Evolutionary conservation across 2,888 invertebrate genomes (phyloP), one percentile per base, ranked within the genome.

Genomic region (Serrognathus titanus): DNA sequence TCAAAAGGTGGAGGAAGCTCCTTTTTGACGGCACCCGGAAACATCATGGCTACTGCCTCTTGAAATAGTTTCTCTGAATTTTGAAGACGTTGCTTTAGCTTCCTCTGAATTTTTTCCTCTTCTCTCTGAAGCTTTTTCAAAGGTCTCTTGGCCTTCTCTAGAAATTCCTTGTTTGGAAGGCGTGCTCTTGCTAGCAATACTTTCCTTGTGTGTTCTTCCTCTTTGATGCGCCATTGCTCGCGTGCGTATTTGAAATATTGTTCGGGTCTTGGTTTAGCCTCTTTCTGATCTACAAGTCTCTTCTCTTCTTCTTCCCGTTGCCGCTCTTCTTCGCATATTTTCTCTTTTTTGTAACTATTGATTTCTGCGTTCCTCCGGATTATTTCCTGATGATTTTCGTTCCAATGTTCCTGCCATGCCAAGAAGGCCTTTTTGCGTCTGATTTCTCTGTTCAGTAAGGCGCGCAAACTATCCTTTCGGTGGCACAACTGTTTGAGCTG

Each of bases 121-220:
- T 85, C 85, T 35, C 80, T 76, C 66, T 83, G 83, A 52, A 86
- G 71, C 66, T 82, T 83, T 60, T 82, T 73, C 48, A 86, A 69
- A 1, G 87, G 87, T 65, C 82, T 82, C 61, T 84, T 82, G 43
- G 84, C 80, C 66, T 80, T 83, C 60, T 84, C 81, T 8, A 87
- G 69, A 59, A 85, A 81, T 37, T 83, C 82, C 61, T 81, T 80
- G 53, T 84, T 82, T 31, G 24, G 24, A 35, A 87, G 78, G 63
- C 84, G 81, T 66, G 86, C 87, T 61, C 85, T 86, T 4, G 81
- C 82, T 37, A 87, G 75, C 69, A 90, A 80, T 59, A 85, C 78
- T 72, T 81, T 72, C 75, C 85, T 81, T 71, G 89, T 85, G 1
- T 87, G 81, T 62, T 83, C 83, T 48, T 87, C 79, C 68, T 88